Base-by-base conservation (phyloP, 2,797 vertebrate species). In the Sebastes iracundus region DNA sequence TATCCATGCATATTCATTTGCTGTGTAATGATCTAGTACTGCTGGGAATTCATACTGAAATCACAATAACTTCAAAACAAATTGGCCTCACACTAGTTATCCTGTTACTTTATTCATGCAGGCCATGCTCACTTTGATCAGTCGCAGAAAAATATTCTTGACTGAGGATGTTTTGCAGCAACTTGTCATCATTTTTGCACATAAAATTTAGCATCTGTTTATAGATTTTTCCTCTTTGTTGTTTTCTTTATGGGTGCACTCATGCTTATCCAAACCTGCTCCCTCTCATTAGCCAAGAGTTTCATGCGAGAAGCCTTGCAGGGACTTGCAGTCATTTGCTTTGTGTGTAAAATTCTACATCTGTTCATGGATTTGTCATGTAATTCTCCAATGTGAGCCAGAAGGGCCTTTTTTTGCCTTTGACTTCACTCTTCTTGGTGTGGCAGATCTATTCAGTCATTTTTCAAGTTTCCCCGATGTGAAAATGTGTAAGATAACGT, bases 191-290 rank as follows among this genome's bases (percentile, higher is more conserved):
- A 77, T 87, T 91, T 94, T 85, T 88, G 46, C 66, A 82, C 77
- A 81, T 81, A 90, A 88, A 89, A 92, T 86, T 75, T 72, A 82
- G 83, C 90, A 93, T 93, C 90, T 92, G 90, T 92, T 94, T 90
- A 86, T 81, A 76, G 72, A 88, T 84, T 80, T 80, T 55, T 68
- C 33, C 30, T 72, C 67, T 84, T 77, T 88, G 23, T 79, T 78
- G 53, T 80, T 69, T 75, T 81, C 72, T 84, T 82, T 77, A 80
- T 69, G 62, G 69, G 30, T 42, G 75, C 77, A 64, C 52, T 83
- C 79, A 82, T 82, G 77, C 79, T 86, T 71, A 72, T 82, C 76
- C 76, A 85, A 86, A 81, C 77, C 83, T 66, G 74, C 78, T 81
- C 68, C 65, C 30, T 88, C 82, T 87, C 80, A 85, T 89, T 81